These are phyloP conservation scores for Drosophila miranda DNA, from an alignment of 1,140 invertebrate species.

Conservation along the genomic window DNA sequence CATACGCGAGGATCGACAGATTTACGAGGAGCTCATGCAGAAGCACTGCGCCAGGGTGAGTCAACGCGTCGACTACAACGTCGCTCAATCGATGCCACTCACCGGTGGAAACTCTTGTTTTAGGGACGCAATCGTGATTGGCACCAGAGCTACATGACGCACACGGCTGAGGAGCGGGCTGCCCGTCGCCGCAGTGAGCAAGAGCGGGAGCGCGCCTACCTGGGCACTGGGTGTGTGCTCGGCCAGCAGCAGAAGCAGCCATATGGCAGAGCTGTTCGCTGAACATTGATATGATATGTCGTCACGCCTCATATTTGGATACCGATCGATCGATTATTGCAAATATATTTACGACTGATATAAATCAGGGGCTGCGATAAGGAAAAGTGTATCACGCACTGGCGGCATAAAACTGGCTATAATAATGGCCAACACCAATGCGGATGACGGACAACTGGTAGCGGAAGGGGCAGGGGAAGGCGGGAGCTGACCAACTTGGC, in stretches of 20 bases:
- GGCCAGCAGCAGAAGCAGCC: constrained; percentile 39
- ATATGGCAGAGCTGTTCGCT: constrained; percentile 44
- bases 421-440: too few relatives aligned
- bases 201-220: constrained; percentile 28
- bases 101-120: not conserved
- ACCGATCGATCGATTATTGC: constrained; percentile 23
- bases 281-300: constrained; percentile 22
- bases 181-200: not conserved
- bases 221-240: constrained; percentile 52
- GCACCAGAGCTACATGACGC: constrained; percentile 45
- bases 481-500: constrained; percentile 8
- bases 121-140: constrained; percentile 48
- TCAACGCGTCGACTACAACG: too few relatives aligned
- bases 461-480: too few relatives aligned
- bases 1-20: constrained; percentile 45
- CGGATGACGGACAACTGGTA: too few relatives aligned
- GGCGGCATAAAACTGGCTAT: constrained; percentile 24
- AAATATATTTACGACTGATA: constrained; percentile 42
- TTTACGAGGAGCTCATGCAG: constrained; percentile 41
- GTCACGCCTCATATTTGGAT: constrained; percentile 38
- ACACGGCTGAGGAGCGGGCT: constrained; percentile 32
- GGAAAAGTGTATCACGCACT: constrained; percentile 59
- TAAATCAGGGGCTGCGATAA: constrained; percentile 50
- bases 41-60: constrained; percentile 40
- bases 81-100: not conserved